Conservation (phyloP, 1,140 invertebrate species). For the Trichogramma pretiosum region DNA sequence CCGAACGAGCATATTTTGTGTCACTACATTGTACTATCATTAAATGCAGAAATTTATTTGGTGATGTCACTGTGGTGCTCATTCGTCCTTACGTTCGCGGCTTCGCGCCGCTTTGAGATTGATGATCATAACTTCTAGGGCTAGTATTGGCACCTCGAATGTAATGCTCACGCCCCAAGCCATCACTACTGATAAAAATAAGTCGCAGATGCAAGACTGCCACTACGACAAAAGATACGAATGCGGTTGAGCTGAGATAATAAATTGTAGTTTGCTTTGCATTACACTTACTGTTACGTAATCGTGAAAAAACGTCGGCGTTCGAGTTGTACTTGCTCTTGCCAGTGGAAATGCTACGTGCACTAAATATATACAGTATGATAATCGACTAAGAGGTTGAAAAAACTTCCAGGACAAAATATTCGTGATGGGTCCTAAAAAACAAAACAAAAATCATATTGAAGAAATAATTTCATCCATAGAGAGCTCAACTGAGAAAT, state of each 20-base stretch:
- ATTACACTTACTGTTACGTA: slow-evolving; percentile 9
- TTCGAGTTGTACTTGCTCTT: slow-evolving; percentile 1
- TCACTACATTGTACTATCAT: too few species aligned
- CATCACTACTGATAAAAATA: slow-evolving; percentile 8
- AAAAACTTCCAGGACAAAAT: slow-evolving; percentile 49
- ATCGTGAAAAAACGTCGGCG: slow-evolving; percentile 5
- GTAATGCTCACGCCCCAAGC: slow-evolving; percentile 16
- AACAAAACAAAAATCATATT: too few species aligned
- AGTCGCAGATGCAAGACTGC: slow-evolving; percentile 13
- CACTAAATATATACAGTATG: slow-evolving; percentile 52
- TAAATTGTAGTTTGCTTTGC: too few species aligned
- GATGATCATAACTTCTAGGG: slow-evolving; percentile 19
- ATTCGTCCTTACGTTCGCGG: too few species aligned
- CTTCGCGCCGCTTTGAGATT: too few species aligned
- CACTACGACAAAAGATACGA: too few species aligned
- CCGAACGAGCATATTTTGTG: too few species aligned
- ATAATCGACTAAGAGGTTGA: slow-evolving; percentile 47
- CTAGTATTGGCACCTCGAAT: slow-evolving; percentile 19
- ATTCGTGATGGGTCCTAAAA: slow-evolving; percentile 46
- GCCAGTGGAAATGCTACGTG: slow-evolving; percentile 31
- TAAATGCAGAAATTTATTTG: too few species aligned
- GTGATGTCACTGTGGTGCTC: too few species aligned
- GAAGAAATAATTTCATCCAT: too few species aligned
- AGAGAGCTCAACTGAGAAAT: too few species aligned
- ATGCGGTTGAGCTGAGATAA: slow-evolving; percentile 18